Base-by-base conservation (phyloP, 2,797 vertebrate species). In the Microctenopoma stevenorrisi region DNA sequence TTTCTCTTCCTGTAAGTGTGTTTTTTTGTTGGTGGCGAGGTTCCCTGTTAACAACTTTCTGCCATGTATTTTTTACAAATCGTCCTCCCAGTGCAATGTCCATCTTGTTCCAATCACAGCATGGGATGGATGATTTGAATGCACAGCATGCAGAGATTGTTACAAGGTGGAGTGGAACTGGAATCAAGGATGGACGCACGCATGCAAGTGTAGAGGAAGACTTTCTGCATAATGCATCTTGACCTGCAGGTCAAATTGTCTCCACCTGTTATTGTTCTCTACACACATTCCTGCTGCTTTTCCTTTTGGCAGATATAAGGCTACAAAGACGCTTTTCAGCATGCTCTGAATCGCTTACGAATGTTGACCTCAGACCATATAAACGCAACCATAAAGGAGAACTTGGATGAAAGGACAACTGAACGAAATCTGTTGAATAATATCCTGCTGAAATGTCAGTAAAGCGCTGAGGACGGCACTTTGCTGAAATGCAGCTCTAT, bases 101-200 rank as follows among this genome's bases (percentile, higher is more conserved):
- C 85, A 88, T 70, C 74, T 80, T 88, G 82, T 82, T 87, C 74
- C 82, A 86, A 88, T 89, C 75, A 72, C 33, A 9, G 22, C 55
- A 48, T 8, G 14, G 48, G 49, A 59, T 11, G 68, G 82, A 68
- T 66, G 76, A 82, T 81, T 79, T 78, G 77, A 43, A 81, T 73
- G 73, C 62, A 58, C 74, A 66, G 68, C 66, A 14, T 72, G 79
- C 22, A 7, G 65, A 84, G 84, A 87, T 86, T 90, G 87, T 47
- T 88, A 60, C 82, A 88, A 88, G 72, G 68, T 89, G 88, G 77
- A 81, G 47, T 71, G 71, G 30, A 56, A 63, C 64, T 30, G 1
- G 63, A 78, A 76, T 42, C 66, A 50, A 50, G 62, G 64, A 59
- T 58, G 58, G 63, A 78, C 35, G 72, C 72, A 80, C 13, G 44